These are phyloP conservation scores for Tachina fera DNA, from an alignment of 2,888 invertebrate species.

Conservation along the genomic window DNA sequence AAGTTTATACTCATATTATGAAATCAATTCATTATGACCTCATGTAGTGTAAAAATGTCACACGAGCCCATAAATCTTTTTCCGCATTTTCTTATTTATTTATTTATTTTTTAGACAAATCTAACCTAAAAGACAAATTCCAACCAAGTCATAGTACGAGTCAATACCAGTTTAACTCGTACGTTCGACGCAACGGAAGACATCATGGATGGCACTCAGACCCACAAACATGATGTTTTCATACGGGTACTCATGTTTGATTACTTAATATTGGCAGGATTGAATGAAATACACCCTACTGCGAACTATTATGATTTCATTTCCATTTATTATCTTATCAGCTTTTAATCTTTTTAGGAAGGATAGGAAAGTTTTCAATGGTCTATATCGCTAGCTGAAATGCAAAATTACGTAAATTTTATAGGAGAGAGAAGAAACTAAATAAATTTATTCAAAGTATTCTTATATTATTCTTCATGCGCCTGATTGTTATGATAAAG, in stretches of 20 bases:
- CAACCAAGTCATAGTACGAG: conserved; percentile 45
- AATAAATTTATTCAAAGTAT: too few species aligned
- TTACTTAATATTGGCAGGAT: conserved; percentile 34
- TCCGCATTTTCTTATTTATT: conserved; percentile 72
- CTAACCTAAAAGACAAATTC: conserved; percentile 56
- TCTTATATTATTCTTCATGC: too few species aligned
- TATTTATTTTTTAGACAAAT: conserved; percentile 27
- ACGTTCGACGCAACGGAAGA: conserved; percentile 45
- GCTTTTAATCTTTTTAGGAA: too few species aligned
- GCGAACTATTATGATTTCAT: not conserved
- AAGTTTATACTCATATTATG: conserved; percentile 33
- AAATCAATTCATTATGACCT: conserved; percentile 72
- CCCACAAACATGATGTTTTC: not conserved
- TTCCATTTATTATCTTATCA: not conserved
- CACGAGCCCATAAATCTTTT: conserved; percentile 75
- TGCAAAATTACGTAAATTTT: too few species aligned
- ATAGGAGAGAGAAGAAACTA: too few species aligned
- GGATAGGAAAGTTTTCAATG: too few species aligned
- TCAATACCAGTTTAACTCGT: conserved; percentile 55
- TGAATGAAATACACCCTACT: conserved; percentile 22
- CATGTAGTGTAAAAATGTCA: conserved; percentile 75
- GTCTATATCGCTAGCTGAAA: too few species aligned
- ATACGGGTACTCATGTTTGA: conserved; percentile 27
- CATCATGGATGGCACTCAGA: conserved; percentile 31
- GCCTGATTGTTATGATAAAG: too few species aligned